Evolutionary conservation across 2,113 vertebrate species (phyloP).

Genomic region (Spea multiplicata): DNA sequence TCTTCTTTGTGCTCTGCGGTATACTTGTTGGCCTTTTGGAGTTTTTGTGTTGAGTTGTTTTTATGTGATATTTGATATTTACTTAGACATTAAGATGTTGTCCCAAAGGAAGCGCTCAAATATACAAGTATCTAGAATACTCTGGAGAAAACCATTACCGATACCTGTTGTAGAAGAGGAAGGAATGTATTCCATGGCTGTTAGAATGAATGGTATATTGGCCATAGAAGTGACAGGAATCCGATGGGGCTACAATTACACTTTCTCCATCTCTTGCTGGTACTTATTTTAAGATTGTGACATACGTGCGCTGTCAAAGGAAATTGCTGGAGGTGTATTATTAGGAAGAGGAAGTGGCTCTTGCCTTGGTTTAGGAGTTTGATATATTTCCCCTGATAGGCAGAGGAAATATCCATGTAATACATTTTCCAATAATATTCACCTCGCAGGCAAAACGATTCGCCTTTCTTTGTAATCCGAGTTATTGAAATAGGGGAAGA

Average conservation of each 20-base stretch:
- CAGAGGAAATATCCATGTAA: not conserved
- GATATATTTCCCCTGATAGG: not conserved
- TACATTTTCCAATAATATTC: slow-evolving; percentile 5
- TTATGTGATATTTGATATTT: not conserved
- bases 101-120: not conserved
- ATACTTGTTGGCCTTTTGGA: not conserved
- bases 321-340: slow-evolving; percentile 3
- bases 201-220: slow-evolving; percentile 1
- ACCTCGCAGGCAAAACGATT: slow-evolving; percentile 1
- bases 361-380: not conserved
- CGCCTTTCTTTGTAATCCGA: not conserved
- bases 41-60: not conserved
- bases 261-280: not conserved
- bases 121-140: not conserved
- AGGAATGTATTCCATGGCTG: not conserved
- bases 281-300: slow-evolving; percentile 1
- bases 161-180: not conserved
- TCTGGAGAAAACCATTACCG: not conserved
- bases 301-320: not conserved
- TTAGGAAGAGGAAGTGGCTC: not conserved
- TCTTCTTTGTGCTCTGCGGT: no score
- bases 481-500: not conserved
- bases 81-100: not conserved
- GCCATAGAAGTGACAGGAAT: slow-evolving; percentile 9
- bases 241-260: not conserved